Evolutionary conservation across 2,888 invertebrate species (phyloP).

Genomic region (Drosophila subquinaria): DNA sequence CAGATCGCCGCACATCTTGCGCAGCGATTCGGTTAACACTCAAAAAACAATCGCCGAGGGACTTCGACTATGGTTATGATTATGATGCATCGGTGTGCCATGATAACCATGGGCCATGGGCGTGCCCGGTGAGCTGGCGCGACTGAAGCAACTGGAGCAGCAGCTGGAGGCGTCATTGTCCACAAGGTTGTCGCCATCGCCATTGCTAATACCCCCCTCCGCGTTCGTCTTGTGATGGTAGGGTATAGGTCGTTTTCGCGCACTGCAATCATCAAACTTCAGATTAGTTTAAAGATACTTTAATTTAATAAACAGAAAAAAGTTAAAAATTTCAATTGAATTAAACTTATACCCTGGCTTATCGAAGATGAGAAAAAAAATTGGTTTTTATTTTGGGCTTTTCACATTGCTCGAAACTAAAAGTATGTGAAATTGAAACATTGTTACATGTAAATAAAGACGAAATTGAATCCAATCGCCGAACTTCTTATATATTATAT

Average conservation of each 20-base stretch:
- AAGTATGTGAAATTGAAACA: too few species aligned
- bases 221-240: slow-evolving; percentile 94
- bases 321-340: slow-evolving; percentile 16
- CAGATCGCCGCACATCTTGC: slow-evolving; percentile 65
- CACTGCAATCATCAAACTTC: slow-evolving; percentile 87
- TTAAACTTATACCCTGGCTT: too few species aligned
- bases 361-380: too few species aligned
- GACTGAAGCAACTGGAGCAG: slow-evolving; percentile 88
- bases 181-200: slow-evolving; percentile 44
- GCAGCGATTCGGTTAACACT: slow-evolving; percentile 76
- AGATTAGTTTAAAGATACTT: slow-evolving; percentile 28
- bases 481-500: too few species aligned
- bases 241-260: slow-evolving; percentile 97
- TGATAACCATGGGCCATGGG: slow-evolving; percentile 43
- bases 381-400: too few species aligned
- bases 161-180: slow-evolving; percentile 86
- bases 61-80: slow-evolving; percentile 74
- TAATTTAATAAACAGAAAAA: neutral
- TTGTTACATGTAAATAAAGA: too few species aligned
- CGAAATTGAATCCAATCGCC: too few species aligned
- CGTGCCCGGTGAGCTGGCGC: slow-evolving; percentile 84
- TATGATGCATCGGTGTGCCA: slow-evolving; percentile 74
- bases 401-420: too few species aligned
- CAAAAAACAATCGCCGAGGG: slow-evolving; percentile 81
- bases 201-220: slow-evolving; percentile 55